Base-by-base conservation (phyloP, 2,113 vertebrate species). In the Erpornis zantholeuca region DNA sequence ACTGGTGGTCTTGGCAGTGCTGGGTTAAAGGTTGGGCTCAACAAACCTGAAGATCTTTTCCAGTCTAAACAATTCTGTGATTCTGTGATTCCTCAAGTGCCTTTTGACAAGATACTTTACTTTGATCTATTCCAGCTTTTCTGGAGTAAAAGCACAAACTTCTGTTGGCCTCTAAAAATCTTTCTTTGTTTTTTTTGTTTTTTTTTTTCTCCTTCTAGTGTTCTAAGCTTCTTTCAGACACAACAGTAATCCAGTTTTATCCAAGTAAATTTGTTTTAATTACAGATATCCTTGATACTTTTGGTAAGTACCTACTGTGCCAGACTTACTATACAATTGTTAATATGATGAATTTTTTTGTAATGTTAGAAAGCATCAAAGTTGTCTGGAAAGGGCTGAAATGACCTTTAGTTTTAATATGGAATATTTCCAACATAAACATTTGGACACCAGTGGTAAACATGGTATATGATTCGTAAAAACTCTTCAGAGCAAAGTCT, bases 251-350 rank as follows among this genome's bases (percentile, higher is more conserved):
- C 97, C 99, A 99, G 97, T 99, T 99, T 97, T 99, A 99, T 96
- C 99, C 99, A 71, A 99, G 99, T 98, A 99, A 99, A 97, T 99
- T 99, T 95, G 99, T 99, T 76, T 98, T 99, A 81, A 99, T 99
- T 95, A 99, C 99, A 1, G 99, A 99, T 82, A 99, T 99, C 86
- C 99, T 99, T 2, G 99, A 99, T 96, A 99, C 99, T 2, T 99
- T 99, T 40, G 99, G 99, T 99, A 97, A 97, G 98, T 98, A 31
- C 60, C 42, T 85, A 15, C 61, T 76, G 38, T 82, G 33, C 22
- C 35, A 85, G 35, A 31, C 33, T 68, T 92, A 38, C 5, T 64
- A 54, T 15, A 8, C 5, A 38, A 5, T 45, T 73, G 15, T 81
- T 73, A 61, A 44, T 45, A 64, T 75, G 45, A 44, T 68, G 42